Conservation (phyloP, 2,888 invertebrate genomes). For the Caenorhabditis sp. region DNA sequence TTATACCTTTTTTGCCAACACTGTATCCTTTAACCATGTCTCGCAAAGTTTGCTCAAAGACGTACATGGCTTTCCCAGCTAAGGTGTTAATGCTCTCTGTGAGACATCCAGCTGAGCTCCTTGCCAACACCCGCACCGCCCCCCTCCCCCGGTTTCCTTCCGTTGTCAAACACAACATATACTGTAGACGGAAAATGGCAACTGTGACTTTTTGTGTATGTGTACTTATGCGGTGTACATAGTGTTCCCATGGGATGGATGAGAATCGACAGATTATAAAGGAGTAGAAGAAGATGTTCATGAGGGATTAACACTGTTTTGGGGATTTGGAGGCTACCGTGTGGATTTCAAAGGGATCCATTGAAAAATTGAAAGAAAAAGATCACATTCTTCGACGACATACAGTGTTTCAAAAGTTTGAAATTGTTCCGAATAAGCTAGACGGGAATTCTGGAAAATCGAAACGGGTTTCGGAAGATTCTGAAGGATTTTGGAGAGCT, state of each 20-base stretch:
- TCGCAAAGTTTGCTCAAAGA: background rate
- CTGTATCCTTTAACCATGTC: no score
- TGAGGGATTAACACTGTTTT: background rate
- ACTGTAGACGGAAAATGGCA: background rate
- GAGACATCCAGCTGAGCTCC: conserved; percentile 37
- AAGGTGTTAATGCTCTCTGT: conserved; percentile 46
- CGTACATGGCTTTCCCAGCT: background rate
- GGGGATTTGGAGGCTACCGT: no score
- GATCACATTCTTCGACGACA: no score
- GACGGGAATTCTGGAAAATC: no score
- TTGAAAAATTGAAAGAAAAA: no score
- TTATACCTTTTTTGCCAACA: no score
- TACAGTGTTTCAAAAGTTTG: no score
- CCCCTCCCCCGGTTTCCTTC: conserved; percentile 42
- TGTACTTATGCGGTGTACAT: background rate
- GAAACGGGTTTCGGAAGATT: no score
- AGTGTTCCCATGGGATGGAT: conserved; percentile 9
- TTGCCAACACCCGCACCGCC: conserved; percentile 6
- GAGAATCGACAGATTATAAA: background rate
- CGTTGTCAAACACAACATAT: conserved; percentile 19
- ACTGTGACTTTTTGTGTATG: background rate
- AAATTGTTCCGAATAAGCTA: no score
- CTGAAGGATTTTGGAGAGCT: no score
- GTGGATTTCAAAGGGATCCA: no score
- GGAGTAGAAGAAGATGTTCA: background rate